Base-by-base conservation (phyloP, 2,888 invertebrate species). In the Polydrusus cervinus region DNA sequence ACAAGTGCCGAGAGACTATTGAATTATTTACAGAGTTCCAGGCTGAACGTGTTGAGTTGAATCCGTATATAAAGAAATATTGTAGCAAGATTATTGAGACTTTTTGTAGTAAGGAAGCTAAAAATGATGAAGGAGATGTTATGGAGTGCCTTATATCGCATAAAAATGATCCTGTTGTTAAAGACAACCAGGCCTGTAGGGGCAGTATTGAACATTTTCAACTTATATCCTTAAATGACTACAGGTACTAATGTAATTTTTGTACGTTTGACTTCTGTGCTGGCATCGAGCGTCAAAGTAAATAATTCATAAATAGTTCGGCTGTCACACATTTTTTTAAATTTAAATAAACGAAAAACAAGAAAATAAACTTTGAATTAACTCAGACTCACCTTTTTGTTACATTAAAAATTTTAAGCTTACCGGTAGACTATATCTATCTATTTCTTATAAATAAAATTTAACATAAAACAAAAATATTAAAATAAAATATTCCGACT, bases 131-230 rank as follows among this genome's bases (percentile, higher is more conserved):
- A 84, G 95, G 95, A 72, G 96, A 97, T 81, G 91, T 98, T 81
- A 94, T 99, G 93, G 96, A 97, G 75, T 99, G 99, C 87, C 90
- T 99, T 66, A 95, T 98, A 73, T 89, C 93, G 45, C 94, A 97
- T 86, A 99, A 98, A 88, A 96, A 96, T 86, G 94, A 96, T 82
- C 91, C 93, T 6, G 92, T 94, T 82, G 91, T 96, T 83, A 92
- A 93, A 82, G 90, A 92, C 16, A 93, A 94, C 84, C 89, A 88
- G 76, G 96, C 97, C 86, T 99, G 99, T 87, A 91, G 94, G 78
- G 95, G 95, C 45, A 97, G 97, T 76, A 94, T 99, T 64, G 98
- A 99, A 88, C 99, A 99, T 89, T 97, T 98, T 85, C 99, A 99
- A 88, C 89, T 99, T 76, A 94, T 98, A 77, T 94, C 96, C 2